These are phyloP conservation scores for Sander lucioperca DNA, from an alignment of 2,113 vertebrate species.

Conservation along the genomic window DNA sequence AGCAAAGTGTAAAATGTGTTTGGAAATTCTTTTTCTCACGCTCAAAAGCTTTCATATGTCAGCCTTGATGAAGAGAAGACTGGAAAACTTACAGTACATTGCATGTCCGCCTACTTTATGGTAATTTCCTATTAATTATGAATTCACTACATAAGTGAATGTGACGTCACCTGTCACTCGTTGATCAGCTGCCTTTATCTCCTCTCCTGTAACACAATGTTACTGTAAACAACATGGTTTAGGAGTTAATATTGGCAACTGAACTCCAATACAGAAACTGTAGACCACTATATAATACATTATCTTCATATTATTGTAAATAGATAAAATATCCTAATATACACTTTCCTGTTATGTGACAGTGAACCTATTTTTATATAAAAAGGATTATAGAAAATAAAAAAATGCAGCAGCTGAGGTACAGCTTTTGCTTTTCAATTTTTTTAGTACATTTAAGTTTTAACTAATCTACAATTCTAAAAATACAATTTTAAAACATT, in stretches of 20 bases:
- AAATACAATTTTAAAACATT: neutral
- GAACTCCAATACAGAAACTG: neutral
- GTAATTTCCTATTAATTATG: neutral
- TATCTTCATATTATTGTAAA: too few species aligned
- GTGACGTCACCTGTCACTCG: neutral
- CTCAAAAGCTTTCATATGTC: neutral
- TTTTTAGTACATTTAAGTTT: accelerated
- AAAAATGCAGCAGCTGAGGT: neutral
- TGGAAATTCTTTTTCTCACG: neutral
- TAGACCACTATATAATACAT: too few species aligned
- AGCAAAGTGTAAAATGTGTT: neutral
- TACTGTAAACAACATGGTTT: neutral
- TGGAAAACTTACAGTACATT: neutral
- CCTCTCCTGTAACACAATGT: neutral
- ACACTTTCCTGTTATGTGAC: neutral
- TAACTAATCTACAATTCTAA: neutral
- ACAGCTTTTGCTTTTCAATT: neutral
- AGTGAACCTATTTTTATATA: neutral
- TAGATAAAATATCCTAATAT: too few species aligned
- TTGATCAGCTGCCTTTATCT: neutral
- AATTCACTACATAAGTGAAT: neutral
- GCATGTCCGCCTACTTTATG: neutral
- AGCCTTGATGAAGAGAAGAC: neutral
- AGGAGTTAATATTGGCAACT: neutral
- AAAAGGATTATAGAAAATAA: neutral